These are phyloP conservation scores for Papilio polytes DNA, from an alignment of 1,140 invertebrate genomes.

Conservation along the genomic window DNA sequence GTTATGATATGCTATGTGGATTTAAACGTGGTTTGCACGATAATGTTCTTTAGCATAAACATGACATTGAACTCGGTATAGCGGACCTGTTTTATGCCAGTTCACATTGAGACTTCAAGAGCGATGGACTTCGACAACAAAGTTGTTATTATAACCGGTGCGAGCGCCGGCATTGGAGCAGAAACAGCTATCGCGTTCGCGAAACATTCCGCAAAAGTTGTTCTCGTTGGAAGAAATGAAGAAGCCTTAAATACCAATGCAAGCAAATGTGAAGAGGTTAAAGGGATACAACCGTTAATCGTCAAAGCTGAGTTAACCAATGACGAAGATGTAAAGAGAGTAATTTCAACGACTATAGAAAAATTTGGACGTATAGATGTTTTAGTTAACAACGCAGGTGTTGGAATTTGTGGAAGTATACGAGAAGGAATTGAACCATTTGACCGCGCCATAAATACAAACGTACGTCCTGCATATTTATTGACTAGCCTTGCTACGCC, in stretches of 20 bases:
- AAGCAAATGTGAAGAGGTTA: constrained; percentile 49
- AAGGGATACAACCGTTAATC: constrained; percentile 48
- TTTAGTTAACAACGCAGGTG: constrained; percentile 55
- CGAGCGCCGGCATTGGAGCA: constrained; percentile 53
- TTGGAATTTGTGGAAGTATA: constrained; percentile 47
- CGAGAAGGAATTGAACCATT: constrained; percentile 48
- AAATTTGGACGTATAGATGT: constrained; percentile 54
- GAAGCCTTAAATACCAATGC: constrained; percentile 45
- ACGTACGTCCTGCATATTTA: constrained; percentile 53
- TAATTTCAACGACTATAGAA: constrained; percentile 48
- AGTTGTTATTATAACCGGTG: constrained; percentile 56
- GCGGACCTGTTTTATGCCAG: constrained; percentile 22
- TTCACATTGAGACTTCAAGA: constrained; percentile 22
- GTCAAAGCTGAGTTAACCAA: constrained; percentile 49
- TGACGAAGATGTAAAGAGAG: constrained; percentile 52
- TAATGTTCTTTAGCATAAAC: background rate
- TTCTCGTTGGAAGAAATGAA: constrained; percentile 56
- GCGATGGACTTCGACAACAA: constrained; percentile 53
- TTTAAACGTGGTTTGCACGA: background rate
- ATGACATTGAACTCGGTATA: background rate
- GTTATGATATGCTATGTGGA: no score
- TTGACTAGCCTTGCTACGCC: constrained; percentile 55
- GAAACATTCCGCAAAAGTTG: constrained; percentile 52
- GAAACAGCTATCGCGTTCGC: constrained; percentile 50
- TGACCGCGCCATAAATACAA: constrained; percentile 51